Evolutionary conservation across 2,113 vertebrate genomes (phyloP), one percentile per base, ranked within the genome.

Genomic region (Rhinogobius similis): DNA sequence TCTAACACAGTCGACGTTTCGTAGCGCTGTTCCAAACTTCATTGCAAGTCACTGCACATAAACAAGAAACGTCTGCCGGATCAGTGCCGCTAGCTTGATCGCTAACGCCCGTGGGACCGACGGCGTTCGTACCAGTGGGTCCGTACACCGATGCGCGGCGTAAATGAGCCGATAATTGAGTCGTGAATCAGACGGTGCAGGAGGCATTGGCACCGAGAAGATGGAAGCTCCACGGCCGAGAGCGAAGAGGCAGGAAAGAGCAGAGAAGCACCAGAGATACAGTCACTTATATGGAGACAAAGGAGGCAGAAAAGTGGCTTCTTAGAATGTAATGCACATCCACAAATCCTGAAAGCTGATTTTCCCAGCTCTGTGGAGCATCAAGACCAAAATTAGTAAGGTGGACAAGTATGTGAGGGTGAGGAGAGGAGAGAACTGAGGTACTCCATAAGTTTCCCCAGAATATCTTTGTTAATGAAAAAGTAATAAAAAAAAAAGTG

Each of bases 141-240:
- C 79, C 27, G 78, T 86, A 67, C 75, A 81, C 76, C 72, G 81
- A 88, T 83, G 65, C 0, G 20, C n/a, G 14, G 73, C 4, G 69
- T 84, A 86, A 87, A 86, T 84, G 85, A 85, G 71, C 53, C 61
- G 62, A 81, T 89, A 86, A 88, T 81, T 82, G 80, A 81, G 69
- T 77, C 36, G 21, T 84, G 74, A 88, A 83, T 88, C 85, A 88
- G 73, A 53, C 29, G 63, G 72, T 67, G 72, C 76, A 77, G 80
- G 53, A 65, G 44, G 70, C 16, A 66, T 75, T 23, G 62, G 36
- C 61, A 62, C 10, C 20, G 1, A 23, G 36, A 10, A 78, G 79
- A 88, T 74, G 68, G 62, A 82, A 62, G 55, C 81, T 73, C 65
- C 53, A 32, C 0, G 24, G 76, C 70, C 46, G 43, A 36, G 48